Percentiles rank a stretch among this genome's conserved stretches.
These are phyloP conservation scores for Catharus minimus DNA, from an alignment of 2,113 vertebrate genomes.

Conservation along the genomic window DNA sequence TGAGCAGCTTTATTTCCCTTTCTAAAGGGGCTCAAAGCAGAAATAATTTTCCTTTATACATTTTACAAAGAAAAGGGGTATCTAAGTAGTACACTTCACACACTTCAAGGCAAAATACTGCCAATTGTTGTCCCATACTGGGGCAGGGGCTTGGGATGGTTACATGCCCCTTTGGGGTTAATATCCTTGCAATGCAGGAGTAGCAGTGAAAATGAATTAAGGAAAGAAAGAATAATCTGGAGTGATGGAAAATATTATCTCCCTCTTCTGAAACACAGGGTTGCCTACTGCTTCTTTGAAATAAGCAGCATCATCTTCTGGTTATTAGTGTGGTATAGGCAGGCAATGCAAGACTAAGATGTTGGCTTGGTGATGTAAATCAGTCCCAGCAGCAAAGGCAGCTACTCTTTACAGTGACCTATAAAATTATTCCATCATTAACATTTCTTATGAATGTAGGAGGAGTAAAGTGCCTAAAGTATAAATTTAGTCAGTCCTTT, in stretches of 20 bases:
- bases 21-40: not conserved
- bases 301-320: not conserved
- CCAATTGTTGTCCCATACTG: rapidly evolving
- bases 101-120: not conserved
- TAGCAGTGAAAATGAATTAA: not conserved
- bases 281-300: not conserved
- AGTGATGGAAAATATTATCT: not conserved
- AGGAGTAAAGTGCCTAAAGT: not conserved
- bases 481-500: not conserved
- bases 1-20: not conserved
- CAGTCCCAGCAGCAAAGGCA: not conserved
- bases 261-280: not conserved
- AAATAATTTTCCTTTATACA: not conserved
- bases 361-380: not conserved
- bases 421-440: not conserved
- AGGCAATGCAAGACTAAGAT: not conserved
- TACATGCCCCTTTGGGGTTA: not conserved
- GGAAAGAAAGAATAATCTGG: not conserved
- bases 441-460: not conserved
- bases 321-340: not conserved
- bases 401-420: not conserved
- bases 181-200: not conserved
- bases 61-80: not conserved
- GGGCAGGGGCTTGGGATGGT: not conserved
- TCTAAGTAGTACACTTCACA: not conserved